Evolutionary conservation across 1,140 invertebrate species (phyloP).

Genomic region (Drosophila subobscura): DNA sequence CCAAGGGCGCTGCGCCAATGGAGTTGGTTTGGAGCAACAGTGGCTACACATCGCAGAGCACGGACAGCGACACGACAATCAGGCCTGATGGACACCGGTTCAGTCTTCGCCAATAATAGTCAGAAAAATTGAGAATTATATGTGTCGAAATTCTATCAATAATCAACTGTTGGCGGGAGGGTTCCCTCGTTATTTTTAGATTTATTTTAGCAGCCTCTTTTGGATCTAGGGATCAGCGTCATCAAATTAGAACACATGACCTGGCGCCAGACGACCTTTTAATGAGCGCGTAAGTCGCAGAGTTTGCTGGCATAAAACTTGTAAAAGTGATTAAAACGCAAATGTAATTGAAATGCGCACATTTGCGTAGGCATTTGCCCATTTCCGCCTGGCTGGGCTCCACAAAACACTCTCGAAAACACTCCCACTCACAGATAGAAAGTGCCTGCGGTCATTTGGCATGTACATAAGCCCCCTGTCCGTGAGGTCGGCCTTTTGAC

Average conservation of each 20-base stretch:
- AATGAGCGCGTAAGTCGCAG: slow-evolving; percentile 17
- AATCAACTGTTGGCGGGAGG: too few species aligned
- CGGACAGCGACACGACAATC: slow-evolving; percentile 58
- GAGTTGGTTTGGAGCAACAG: slow-evolving; percentile 55
- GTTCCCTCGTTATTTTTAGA: too few species aligned
- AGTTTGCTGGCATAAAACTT: slow-evolving; percentile 17
- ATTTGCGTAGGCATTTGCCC: slow-evolving; percentile 67
- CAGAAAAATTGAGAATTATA: background rate
- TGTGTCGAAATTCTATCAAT: background rate
- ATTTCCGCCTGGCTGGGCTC: slow-evolving; percentile 47
- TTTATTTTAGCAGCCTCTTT: too few species aligned
- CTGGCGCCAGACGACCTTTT: slow-evolving; percentile 42
- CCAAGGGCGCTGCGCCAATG: slow-evolving; percentile 37
- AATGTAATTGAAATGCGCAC: slow-evolving; percentile 77
- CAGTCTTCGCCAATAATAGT: slow-evolving; percentile 3
- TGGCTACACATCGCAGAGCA: slow-evolving; percentile 30
- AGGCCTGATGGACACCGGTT: slow-evolving; percentile 48
- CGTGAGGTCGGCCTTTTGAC: too few species aligned
- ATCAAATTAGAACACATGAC: slow-evolving; percentile 52
- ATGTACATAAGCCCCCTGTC: slow-evolving; percentile 5
- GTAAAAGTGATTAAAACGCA: slow-evolving; percentile 77
- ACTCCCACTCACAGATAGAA: slow-evolving; percentile 4
- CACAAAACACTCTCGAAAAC: slow-evolving; percentile 36
- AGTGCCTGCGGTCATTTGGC: slow-evolving; percentile 29
- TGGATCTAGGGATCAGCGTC: slow-evolving; percentile 11